These are phyloP conservation scores for Tinea pellionella DNA, from an alignment of 2,888 invertebrate genomes.

Conservation along the genomic window DNA sequence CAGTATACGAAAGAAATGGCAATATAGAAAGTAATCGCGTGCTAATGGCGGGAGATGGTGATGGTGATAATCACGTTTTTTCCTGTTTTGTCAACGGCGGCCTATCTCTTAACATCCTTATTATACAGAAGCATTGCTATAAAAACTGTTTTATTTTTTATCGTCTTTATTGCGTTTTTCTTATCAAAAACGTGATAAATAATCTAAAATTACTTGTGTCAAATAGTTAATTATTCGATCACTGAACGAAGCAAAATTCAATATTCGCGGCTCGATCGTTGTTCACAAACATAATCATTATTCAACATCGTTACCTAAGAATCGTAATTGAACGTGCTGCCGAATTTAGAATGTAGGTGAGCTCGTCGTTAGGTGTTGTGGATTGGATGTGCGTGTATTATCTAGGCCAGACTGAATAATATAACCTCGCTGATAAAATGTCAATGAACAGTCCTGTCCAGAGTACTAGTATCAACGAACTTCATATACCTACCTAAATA, in stretches of 20 bases:
- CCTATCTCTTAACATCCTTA: too few relatives aligned
- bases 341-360: slow-evolving; percentile 9
- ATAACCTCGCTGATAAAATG: slow-evolving; percentile 12
- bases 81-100: too few relatives aligned
- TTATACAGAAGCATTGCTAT: too few relatives aligned
- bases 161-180: too few relatives aligned
- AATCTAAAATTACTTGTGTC: too few relatives aligned
- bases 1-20: too few relatives aligned
- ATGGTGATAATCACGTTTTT: too few relatives aligned
- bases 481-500: background rate
- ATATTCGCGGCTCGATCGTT: background rate
- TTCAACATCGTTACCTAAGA: slow-evolving; percentile 9
- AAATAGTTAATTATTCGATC: too few relatives aligned
- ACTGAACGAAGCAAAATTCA: background rate
- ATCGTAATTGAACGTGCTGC: slow-evolving; percentile 4
- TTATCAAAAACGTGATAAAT: too few relatives aligned
- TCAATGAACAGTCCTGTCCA: slow-evolving; percentile 5
- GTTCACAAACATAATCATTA: slow-evolving; percentile 5
- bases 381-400: background rate
- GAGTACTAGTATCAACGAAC: slow-evolving; percentile 7
- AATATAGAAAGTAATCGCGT: too few relatives aligned
- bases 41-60: too few relatives aligned
- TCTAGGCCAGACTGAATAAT: slow-evolving; percentile 11
- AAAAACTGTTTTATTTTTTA: too few relatives aligned
- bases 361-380: background rate